These are phyloP conservation scores for Isotomurus palustris DNA, from an alignment of 2,888 invertebrate species.

Conservation along the genomic window DNA sequence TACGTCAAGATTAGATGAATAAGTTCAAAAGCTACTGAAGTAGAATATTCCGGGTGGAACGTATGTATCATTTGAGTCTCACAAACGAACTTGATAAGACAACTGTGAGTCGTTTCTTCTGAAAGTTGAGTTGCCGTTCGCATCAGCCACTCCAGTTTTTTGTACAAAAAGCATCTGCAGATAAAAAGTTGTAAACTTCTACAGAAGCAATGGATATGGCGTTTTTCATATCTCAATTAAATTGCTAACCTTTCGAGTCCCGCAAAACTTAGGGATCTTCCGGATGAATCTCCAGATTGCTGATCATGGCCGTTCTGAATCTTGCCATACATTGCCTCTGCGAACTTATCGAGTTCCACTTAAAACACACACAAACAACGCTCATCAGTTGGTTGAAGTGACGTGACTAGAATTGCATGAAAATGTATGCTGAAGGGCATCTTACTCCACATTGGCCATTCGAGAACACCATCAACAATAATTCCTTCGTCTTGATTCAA, in stretches of 20 bases:
- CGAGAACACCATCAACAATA: conserved; percentile 36
- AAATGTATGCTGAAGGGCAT: background rate
- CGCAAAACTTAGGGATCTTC: too few relatives aligned
- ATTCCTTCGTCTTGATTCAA: conserved; percentile 34
- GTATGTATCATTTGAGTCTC: conserved; percentile 25
- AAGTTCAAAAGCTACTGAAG: conserved; percentile 28
- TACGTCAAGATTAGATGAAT: conserved; percentile 31
- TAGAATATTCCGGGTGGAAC: conserved; percentile 20
- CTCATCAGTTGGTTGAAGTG: background rate
- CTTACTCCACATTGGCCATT: conserved; percentile 35
- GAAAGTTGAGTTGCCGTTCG: conserved; percentile 16
- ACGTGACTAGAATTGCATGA: background rate
- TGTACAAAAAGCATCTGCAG: conserved; percentile 22
- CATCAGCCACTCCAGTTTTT: conserved; percentile 21
- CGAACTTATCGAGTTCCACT: conserved; percentile 25
- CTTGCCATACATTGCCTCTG: conserved; percentile 12
- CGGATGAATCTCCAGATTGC: background rate
- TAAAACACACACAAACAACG: conserved; percentile 5
- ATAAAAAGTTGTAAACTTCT: background rate
- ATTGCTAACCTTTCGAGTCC: too few relatives aligned
- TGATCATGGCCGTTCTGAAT: background rate
- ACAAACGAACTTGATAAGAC: conserved; percentile 33
- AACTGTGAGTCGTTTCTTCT: conserved; percentile 18
- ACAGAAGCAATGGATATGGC: background rate
- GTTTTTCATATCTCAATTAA: background rate